These are phyloP conservation scores for Synergus umbraculus DNA, from an alignment of 2,888 invertebrate genomes.

Conservation along the genomic window DNA sequence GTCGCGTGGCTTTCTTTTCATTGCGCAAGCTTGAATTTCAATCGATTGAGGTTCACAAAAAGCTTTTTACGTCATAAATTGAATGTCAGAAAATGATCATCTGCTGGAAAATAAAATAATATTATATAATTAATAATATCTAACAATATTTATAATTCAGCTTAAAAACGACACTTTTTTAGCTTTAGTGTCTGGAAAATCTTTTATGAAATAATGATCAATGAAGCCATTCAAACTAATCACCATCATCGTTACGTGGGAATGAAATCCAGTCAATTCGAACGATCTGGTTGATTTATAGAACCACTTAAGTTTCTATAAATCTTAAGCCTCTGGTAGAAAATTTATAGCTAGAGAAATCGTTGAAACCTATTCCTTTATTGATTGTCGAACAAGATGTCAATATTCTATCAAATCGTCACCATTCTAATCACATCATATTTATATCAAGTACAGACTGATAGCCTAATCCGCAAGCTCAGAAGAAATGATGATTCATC, in stretches of 20 bases:
- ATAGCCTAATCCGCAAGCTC: background rate
- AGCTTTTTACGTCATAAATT: constrained; percentile 29
- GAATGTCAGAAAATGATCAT: background rate
- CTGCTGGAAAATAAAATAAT: no score
- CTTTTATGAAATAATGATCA: no score
- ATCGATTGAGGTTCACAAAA: constrained; percentile 52
- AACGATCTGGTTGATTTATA: constrained; percentile 9
- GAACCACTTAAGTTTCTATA: background rate
- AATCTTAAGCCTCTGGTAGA: background rate
- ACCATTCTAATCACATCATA: background rate
- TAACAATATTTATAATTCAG: no score
- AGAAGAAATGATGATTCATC: background rate
- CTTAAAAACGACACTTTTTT: no score
- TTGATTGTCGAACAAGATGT: constrained; percentile 1
- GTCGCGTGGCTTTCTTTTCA: constrained; percentile 46
- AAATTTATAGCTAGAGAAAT: background rate
- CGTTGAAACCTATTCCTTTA: background rate
- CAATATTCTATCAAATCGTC: background rate
- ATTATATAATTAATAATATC: no score
- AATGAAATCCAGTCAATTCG: background rate
- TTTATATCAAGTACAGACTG: background rate
- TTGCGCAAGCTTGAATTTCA: constrained; percentile 52
- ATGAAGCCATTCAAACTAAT: background rate
- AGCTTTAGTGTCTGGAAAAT: no score
- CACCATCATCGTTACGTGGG: background rate